Base-by-base conservation (phyloP, 2,113 vertebrate species). In the Gobius niger region DNA sequence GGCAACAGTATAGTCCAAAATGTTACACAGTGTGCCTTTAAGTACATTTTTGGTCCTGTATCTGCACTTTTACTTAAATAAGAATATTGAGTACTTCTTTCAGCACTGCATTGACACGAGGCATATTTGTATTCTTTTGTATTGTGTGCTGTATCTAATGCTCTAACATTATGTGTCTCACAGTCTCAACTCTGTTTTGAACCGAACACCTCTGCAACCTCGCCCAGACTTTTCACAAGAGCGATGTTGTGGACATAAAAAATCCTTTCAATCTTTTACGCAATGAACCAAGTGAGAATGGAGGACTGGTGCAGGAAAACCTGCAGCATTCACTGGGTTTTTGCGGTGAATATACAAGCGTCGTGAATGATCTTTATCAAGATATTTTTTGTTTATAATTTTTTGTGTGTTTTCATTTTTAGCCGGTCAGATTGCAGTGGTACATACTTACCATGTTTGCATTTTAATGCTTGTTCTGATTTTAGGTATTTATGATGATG, bases 401-500 rank as follows among this genome's bases (percentile, higher is more conserved):
- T 57, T 57, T 40, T 40, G 52, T 34, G 19, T 15, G 54, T 40
- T 11, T 57, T 7, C 6, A 40, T 57, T 19, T 57, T 57, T 40
- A 57, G 13, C 24, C 54, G 4, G 54, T 14, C 4, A 15, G 15
- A 60, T 44, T 60, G 40, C 40, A 60, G 56, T 42, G 56, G 19
- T 10, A 24, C 13, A 41, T 19, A 10, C 52, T n/a, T 42, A 12
- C 2, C 19, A 41, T 12, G 24, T 59, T 15, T 59, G 15, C 15
- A 41, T 60, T 42, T 57, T 40, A 40, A 57, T 11, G 6, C 13
- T 40, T 57, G 19, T 56, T 56, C 12, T 40, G 19, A 42, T 60
- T 60, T 60, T 60, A 60, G 14, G 40, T 60, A 60, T 60, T 60
- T 60, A 60, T 60, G 44, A 44, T 60, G 34, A n/a, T 16, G 57